Evolutionary conservation across 1,140 invertebrate genomes (phyloP).

Genomic region (Drosophila nannoptera): DNA sequence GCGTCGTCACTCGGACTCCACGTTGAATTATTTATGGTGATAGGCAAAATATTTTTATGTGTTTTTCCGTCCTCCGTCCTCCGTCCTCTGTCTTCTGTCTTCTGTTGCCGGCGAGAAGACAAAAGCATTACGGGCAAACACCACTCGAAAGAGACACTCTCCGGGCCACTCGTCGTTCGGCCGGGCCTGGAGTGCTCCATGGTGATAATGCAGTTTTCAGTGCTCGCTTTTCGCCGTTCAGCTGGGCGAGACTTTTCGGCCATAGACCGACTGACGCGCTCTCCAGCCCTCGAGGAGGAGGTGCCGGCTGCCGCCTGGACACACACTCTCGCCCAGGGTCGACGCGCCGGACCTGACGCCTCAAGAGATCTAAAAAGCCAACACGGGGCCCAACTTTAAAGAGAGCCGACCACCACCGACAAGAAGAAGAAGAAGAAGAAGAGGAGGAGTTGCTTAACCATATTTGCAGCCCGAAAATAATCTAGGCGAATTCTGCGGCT

Average conservation of each 20-base stretch:
- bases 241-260: slow-evolving; percentile 34
- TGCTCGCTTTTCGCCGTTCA: neutral
- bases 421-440: neutral
- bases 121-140: slow-evolving; percentile 62
- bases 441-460: neutral
- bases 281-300: slow-evolving; percentile 18
- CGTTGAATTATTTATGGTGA: slow-evolving; percentile 77
- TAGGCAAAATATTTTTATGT: slow-evolving; percentile 75
- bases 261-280: slow-evolving; percentile 49
- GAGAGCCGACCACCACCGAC: slow-evolving; percentile 51
- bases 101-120: slow-evolving; percentile 66
- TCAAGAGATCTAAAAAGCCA: neutral
- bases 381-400: slow-evolving; percentile 55
- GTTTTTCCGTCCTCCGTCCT: no score
- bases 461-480: slow-evolving; percentile 23
- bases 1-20: slow-evolving; percentile 18
- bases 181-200: slow-evolving; percentile 48
- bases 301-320: slow-evolving; percentile 22
- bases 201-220: slow-evolving; percentile 72
- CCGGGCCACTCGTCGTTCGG: slow-evolving; percentile 55
- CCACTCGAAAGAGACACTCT: slow-evolving; percentile 70
- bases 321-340: slow-evolving; percentile 21
- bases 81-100: no score
- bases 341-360: slow-evolving; percentile 21
- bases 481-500: slow-evolving; percentile 41